Base-by-base conservation (phyloP, 2,113 vertebrate species). In the Barnardius zonarius region DNA sequence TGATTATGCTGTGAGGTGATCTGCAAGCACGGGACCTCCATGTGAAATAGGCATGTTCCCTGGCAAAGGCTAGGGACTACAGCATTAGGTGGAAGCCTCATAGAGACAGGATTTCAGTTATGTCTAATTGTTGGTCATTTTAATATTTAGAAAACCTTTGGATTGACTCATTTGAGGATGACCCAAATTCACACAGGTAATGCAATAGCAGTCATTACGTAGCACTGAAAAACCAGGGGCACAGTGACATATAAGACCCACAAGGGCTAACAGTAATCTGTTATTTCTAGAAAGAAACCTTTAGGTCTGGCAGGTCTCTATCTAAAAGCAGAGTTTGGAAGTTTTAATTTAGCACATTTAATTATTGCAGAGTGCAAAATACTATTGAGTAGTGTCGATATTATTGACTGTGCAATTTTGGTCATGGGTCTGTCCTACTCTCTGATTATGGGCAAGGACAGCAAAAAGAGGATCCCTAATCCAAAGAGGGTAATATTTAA, bases 41-140 rank as follows among this genome's bases (percentile, higher is more conserved):
- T 0, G 3, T 41, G 51, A 74, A 74, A 54, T 2, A 54, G 22
- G 5, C 14, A 10, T 2, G 2, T 11, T 52, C 27, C 9, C n/a
- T 77, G n/a, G 16, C 14, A 86, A 46, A 78, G 55, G 8, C 51
- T 73, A 43, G 41, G 17, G 14, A 23, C 6, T 9, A 6, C 37
- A 31, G 13, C 8, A 15, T 41, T 35, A 39, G 18, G 11, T 66
- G 27, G n/a, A 52, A 81, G 12, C 10, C 66, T 76, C 59, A 11
- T 31, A 54, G 44, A 62, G 18, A 44, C 0, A 35, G 33, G 15
- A 59, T 51, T 51, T 59, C 75, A 79, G 51, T 61, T 13, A 17
- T n/a, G 25, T 13, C 19, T 68, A 31, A 20, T 44, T 57, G 30
- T 52, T 78, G 25, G 25, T 7, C 31, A 28, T 68, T 51, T 33